A percentile compares a stretch with the other conserved stretches of the same genome.
Evolutionary conservation across 2,113 vertebrate genomes (phyloP).

Genomic region (Reinhardtius hippoglossoides): DNA sequence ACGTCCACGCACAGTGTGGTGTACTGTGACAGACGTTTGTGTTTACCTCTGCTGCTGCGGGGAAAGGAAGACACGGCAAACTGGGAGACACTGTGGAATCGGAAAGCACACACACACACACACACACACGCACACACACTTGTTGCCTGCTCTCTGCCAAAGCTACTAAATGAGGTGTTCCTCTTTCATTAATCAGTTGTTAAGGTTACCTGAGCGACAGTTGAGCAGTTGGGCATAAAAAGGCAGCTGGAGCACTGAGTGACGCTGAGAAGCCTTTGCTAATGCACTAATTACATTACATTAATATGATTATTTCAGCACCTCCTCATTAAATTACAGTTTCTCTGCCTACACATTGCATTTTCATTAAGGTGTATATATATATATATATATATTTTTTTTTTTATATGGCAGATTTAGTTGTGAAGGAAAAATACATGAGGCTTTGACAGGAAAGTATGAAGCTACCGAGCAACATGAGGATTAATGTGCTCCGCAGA

Average conservation of each 20-base stretch:
- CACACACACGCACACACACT: conserved; percentile 21
- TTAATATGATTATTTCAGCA: conserved; percentile 72
- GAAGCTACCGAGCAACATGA: conserved; percentile 27
- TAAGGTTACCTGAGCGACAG: conserved; percentile 58
- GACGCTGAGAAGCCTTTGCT: conserved; percentile 56
- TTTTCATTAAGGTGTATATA: conserved; percentile 11
- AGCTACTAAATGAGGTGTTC: conserved; percentile 58
- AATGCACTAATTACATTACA: conserved; percentile 61
- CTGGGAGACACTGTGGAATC: conserved; percentile 32
- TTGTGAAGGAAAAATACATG: conserved; percentile 6
- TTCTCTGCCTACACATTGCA: conserved; percentile 22
- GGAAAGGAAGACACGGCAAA: conserved; percentile 55
- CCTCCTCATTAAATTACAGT: conserved; percentile 62
- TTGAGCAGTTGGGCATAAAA: conserved; percentile 18
- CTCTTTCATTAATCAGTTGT: conserved; percentile 72
- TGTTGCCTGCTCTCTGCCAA: conserved; percentile 46
- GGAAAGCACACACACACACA: conserved; percentile 16
- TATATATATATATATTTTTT: background rate
- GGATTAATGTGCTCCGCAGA: conserved; percentile 50
- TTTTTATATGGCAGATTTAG: too few species aligned
- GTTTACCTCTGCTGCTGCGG: conserved; percentile 50
- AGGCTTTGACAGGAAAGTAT: conserved; percentile 11
- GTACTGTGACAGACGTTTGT: conserved; percentile 29
- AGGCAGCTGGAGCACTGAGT: conserved; percentile 46
- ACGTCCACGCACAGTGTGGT: background rate